A percentile compares a stretch with the other conserved stretches of the same genome.
Evolutionary conservation across 2,797 vertebrate species (phyloP).

Genomic region (Coracias cyanogaster): DNA sequence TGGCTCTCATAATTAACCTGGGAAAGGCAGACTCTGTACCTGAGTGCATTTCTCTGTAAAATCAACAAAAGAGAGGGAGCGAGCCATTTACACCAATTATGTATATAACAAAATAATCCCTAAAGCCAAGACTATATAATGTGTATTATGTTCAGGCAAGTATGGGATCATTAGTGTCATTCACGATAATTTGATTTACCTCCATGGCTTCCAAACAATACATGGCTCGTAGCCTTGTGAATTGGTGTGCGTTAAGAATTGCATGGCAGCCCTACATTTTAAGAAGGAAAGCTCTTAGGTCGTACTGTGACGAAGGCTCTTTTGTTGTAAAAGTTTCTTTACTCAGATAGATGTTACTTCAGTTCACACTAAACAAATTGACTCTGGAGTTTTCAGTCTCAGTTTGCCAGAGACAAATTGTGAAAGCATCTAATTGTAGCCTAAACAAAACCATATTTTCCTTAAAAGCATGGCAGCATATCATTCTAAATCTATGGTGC

Average conservation of each 20-base stretch:
- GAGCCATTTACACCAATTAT: slow-evolving; percentile 31
- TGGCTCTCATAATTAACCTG: slow-evolving; percentile 39
- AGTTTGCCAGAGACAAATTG: slow-evolving; percentile 50
- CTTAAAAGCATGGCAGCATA: slow-evolving; percentile 27
- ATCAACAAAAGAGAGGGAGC: slow-evolving; percentile 36
- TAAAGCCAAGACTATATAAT: slow-evolving; percentile 20
- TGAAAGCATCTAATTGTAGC: slow-evolving; percentile 70
- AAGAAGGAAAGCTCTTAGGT: slow-evolving; percentile 22
- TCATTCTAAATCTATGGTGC: slow-evolving; percentile 30
- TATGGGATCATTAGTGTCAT: slow-evolving; percentile 55
- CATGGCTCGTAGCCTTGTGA: slow-evolving; percentile 3
- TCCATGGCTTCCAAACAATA: slow-evolving; percentile 52
- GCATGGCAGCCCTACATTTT: not conserved
- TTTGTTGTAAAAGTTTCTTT: slow-evolving; percentile 31
- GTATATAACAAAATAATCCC: not conserved
- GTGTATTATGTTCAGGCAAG: slow-evolving; percentile 45
- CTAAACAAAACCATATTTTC: slow-evolving; percentile 69
- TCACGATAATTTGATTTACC: slow-evolving; percentile 58
- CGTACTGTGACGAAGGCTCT: not conserved
- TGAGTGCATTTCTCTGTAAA: slow-evolving; percentile 43
- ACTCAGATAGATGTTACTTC: slow-evolving; percentile 46
- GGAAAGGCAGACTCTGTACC: slow-evolving; percentile 51
- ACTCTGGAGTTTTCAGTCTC: slow-evolving; percentile 41
- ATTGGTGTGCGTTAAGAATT: slow-evolving; percentile 1
- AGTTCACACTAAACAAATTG: slow-evolving; percentile 55